A percentile compares a stretch with the other conserved stretches of the same genome.
Conservation (phyloP, 2,797 vertebrate species). For the Botia almorhae region DNA sequence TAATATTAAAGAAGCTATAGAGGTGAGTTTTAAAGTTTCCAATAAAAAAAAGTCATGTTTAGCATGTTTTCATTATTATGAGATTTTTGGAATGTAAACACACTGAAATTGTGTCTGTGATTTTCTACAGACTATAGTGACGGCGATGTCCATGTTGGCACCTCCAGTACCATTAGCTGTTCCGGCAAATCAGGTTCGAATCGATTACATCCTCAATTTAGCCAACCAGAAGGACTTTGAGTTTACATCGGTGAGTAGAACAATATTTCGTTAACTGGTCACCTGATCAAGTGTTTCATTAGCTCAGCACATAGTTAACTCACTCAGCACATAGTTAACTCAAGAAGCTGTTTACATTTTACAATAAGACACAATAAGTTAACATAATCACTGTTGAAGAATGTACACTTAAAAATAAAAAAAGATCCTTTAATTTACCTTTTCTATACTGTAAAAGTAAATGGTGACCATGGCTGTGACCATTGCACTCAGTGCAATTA, state of each 20-base stretch:
- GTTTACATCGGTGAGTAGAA: slow-evolving; percentile 88
- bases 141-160: slow-evolving; percentile 91
- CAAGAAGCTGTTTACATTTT: too few species aligned
- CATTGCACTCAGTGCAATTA: slow-evolving; percentile 64
- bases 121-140: slow-evolving; percentile 87
- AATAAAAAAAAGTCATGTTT: neutral
- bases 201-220: slow-evolving; percentile 92
- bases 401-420: too few species aligned
- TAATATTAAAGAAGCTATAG: slow-evolving; percentile 99
- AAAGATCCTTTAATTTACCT: too few species aligned
- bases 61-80: too few species aligned
- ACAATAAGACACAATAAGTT: too few species aligned
- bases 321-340: too few species aligned
- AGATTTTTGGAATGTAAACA: too few species aligned
- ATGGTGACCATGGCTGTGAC: too few species aligned
- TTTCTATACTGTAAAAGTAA: too few species aligned
- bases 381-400: too few species aligned
- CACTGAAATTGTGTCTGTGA: neutral
- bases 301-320: too few species aligned
- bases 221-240: slow-evolving; percentile 94
- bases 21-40: slow-evolving; percentile 79
- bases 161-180: slow-evolving; percentile 94
- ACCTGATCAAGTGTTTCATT: neutral
- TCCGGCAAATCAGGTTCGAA: slow-evolving; percentile 91
- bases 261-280: neutral